Evolutionary conservation across 2,888 invertebrate species (phyloP), one percentile per base, ranked within the genome.

Genomic region (Piscicola geometra): DNA sequence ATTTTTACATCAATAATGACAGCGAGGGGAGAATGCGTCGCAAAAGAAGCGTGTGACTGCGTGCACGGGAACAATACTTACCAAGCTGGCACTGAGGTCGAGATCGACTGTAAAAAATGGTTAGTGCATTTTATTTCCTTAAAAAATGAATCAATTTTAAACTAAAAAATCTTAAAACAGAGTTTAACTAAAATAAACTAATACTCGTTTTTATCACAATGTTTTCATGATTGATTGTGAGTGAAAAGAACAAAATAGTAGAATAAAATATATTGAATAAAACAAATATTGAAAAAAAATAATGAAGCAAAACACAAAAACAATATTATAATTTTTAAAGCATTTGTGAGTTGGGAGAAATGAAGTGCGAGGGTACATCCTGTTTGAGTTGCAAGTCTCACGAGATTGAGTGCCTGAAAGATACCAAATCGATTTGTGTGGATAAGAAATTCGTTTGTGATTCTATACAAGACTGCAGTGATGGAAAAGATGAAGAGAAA

Each of bases 401-500:
- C 36, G 32, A 75, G 28, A 47, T 75, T 30, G 1, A 50, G 32
- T 75, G 70, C 35, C 33, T 70, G 1, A 50, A 41, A 1, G 15
- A 25, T 1, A 52, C 28, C 66, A 66, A 33, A 9, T 32, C 18
- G 28, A 12, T 21, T 5, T 72, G 72, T 32, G n/a, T 67, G 21
- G 12, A 18, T 21, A 18, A 5, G n/a, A 18, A 52, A 5, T 71
- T 75, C 36, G 33, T 75, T 3, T 75, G 75, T 28, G 75, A 75
- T 52, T 50, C 35, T 15, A 47, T 70, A 21, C 25, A n/a, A 9
- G 75, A 75, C 41, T 75, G 75, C 35, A 12, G n/a, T 1, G 41
- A 71, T 52, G 70, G 50, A 3, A 56, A 21, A 21, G 75, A 75
- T 52, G 75, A 75, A 36, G 33, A 52, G n/a, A 5, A 75, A 33